These are phyloP conservation scores for Heliconius ethilla DNA, from an alignment of 2,888 invertebrate species.

Conservation along the genomic window DNA sequence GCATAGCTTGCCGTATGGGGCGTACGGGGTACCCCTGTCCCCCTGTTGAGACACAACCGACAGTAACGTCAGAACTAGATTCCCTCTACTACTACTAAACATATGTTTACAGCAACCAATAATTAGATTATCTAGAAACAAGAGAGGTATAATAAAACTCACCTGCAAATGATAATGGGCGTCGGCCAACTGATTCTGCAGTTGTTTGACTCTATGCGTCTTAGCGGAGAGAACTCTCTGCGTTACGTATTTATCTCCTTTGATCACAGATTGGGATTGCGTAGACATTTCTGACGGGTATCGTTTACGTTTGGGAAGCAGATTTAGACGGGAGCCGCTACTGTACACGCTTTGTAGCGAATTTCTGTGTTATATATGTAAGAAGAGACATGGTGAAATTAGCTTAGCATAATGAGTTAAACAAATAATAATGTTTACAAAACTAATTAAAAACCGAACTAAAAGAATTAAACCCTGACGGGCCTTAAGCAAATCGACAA, in stretches of 20 bases:
- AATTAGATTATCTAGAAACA: background rate
- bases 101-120: background rate
- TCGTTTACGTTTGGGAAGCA: constrained; percentile 70
- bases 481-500: no score
- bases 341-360: constrained; percentile 76
- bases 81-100: no score
- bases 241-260: constrained; percentile 67
- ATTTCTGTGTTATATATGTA: constrained; percentile 53
- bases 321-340: constrained; percentile 71
- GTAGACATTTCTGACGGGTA: constrained; percentile 64
- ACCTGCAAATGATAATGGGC: constrained; percentile 90
- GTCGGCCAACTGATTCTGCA: constrained; percentile 90
- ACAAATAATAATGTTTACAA: background rate
- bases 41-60: no score
- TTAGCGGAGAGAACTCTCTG: constrained; percentile 89
- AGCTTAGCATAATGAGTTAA: no score
- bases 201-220: constrained; percentile 86
- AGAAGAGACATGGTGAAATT: no score
- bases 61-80: no score
- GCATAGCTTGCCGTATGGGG: no score
- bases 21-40: no score
- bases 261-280: constrained; percentile 56
- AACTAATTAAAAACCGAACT: no score
- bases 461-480: background rate
- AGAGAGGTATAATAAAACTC: background rate